These are phyloP conservation scores for Drosophila putrida DNA, from an alignment of 2,888 invertebrate genomes.

Conservation along the genomic window DNA sequence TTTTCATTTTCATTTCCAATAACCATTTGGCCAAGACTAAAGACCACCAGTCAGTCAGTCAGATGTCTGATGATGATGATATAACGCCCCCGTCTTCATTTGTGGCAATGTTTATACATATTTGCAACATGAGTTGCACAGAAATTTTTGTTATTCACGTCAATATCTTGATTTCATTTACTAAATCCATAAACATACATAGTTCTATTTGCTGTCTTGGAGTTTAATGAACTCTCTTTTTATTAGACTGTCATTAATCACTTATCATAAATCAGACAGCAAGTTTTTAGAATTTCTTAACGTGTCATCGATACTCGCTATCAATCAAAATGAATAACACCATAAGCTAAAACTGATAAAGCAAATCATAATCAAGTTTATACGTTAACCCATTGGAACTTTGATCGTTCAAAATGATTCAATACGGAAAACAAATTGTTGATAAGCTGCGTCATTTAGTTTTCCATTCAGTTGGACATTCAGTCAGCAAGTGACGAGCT, in stretches of 20 bases:
- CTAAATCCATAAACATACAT: background rate
- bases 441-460: conserved; percentile 33
- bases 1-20: conserved; percentile 45
- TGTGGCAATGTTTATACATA: conserved; percentile 35
- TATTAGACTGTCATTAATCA: conserved; percentile 37
- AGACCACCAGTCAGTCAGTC: conserved; percentile 29
- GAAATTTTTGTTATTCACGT: conserved; percentile 12
- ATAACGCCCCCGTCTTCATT: conserved; percentile 35
- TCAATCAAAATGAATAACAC: conserved; percentile 16
- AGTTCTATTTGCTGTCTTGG: background rate
- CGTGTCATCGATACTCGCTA: conserved; percentile 5
- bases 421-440: conserved; percentile 6
- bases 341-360: conserved; percentile 32
- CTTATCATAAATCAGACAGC: conserved; percentile 6
- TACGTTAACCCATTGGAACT: conserved; percentile 6
- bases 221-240: conserved; percentile 42
- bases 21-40: conserved; percentile 29
- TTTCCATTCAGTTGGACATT: conserved; percentile 13
- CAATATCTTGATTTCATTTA: conserved; percentile 12
- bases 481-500: conserved; percentile 14
- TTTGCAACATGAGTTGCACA: conserved; percentile 12
- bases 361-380: conserved; percentile 5
- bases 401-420: conserved; percentile 28
- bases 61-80: conserved; percentile 53
- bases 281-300: conserved; percentile 6